Evolutionary conservation across 2,888 invertebrate species (phyloP), one percentile per base, ranked within the genome.

Genomic region (Drosophila limbata): DNA sequence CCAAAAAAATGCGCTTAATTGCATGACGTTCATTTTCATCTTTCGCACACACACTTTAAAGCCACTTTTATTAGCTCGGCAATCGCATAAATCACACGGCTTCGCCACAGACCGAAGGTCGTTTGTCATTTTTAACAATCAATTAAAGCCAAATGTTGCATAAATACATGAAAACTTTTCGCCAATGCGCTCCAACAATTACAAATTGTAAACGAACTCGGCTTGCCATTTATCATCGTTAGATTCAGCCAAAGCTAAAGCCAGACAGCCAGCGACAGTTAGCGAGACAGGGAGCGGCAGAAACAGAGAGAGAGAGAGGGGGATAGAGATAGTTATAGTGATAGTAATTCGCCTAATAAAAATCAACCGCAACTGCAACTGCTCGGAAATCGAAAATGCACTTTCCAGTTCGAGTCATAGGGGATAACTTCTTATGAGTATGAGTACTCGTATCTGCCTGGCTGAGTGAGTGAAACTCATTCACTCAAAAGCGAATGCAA

Each of bases 141-240:
- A 89, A 85, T 85, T 89, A 89, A 88, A 88, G 73, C 47, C 89
- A 85, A 85, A 85, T 85, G 85, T 83, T 88, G 86, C 85, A 82
- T 88, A 85, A 88, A 89, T 88, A 88, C 83, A 85, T 69, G 74
- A 80, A 78, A 79, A 72, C 59, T 81, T 75, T 73, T 25, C 5
- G 28, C 60, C 55, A 72, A 67, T 72, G 59, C 48, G 17, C 33
- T 28, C 55, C 17, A 73, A 61, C 73, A 75, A 63, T 78, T 78
- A 62, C 74, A 62, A 73, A 79, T 73, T 69, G 65, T 64, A 74
- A 76, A 51, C 69, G 69, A 69, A 69, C 61, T 68, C 45, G 15
- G 53, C 63, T 67, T 60, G 65, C 61, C 78, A 79, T 79, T 78
- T 78, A 78, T 81, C 79, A 79, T 81, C 74, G 79, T 79, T 78